Evolutionary conservation across 2,113 vertebrate genomes (phyloP).

Genomic region (Pomatorhinus ruficollis): DNA sequence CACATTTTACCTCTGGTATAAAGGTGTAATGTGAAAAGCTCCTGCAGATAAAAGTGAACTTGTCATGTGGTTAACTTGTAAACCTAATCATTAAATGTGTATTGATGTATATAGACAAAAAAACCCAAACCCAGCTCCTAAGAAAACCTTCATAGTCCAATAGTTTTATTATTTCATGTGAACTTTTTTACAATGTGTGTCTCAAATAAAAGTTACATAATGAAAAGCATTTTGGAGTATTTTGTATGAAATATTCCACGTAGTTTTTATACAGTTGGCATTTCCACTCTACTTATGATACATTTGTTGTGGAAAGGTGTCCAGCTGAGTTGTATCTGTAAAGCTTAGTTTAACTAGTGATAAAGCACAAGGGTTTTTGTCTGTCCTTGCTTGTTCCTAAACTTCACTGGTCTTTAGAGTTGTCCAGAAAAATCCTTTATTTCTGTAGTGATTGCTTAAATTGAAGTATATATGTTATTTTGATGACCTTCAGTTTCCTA

Average conservation of each 20-base stretch:
- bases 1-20: constrained; percentile 66
- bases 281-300: neutral
- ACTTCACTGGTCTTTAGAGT: neutral
- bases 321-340: neutral
- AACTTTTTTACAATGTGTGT: constrained; percentile 80
- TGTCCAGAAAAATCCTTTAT: neutral
- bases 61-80: constrained; percentile 72
- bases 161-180: constrained; percentile 79
- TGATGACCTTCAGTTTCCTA: neutral
- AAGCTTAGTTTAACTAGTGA: neutral
- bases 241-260: constrained; percentile 37
- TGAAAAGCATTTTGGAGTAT: constrained; percentile 63
- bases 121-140: neutral
- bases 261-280: neutral
- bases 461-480: neutral
- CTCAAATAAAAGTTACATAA: constrained; percentile 84
- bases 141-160: constrained; percentile 6
- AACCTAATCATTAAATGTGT: constrained; percentile 74
- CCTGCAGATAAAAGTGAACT: constrained; percentile 67
- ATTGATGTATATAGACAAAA: constrained; percentile 76
- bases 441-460: neutral
- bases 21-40: constrained; percentile 65
- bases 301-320: neutral
- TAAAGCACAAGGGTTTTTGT: neutral
- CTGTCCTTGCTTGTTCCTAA: neutral